Base-by-base conservation (phyloP, 2,888 invertebrate species). In the Mythimna impura region DNA sequence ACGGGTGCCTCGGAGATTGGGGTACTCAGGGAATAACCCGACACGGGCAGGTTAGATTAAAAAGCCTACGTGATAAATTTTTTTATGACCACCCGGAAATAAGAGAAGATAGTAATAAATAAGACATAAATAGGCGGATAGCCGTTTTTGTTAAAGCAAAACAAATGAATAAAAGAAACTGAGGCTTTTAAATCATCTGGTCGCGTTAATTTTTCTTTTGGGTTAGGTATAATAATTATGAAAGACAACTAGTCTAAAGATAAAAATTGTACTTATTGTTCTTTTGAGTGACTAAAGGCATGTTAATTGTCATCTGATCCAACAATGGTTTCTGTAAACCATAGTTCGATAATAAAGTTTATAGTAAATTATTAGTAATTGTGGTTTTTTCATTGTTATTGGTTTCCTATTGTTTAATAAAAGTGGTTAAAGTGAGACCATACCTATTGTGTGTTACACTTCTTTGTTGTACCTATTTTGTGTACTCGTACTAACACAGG, bases 361-460 rank as follows among this genome's bases (percentile, higher is more conserved):
- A 4, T 9, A 17, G 17, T 40, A 20, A 50, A 50, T 6, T 47
- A 58, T 58, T n/a, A n/a, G n/a, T n/a, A 50, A 58, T 52, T 67
- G 43, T 25, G 40, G 66, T 74, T 65, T 71, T 36, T 25, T 20
- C 36, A 69, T 25, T 69, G 47, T 71, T 3, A 55, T 20, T 47
- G 36, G 34, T n/a, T 43, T 60, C 2, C n/a, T 43, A 43, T 67
- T 47, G n/a, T 54, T 60, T 17, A 4, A 34, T 47, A 0, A 76
- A 47, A 47, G 34, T 54, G 25, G n/a, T 67, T 25, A 60, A 47
- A n/a, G 0, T 47, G 17, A 14, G 7, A 25, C 22, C 17, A 20
- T 36, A 17, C 17, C 1, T 10, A 30, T 66, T 67, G 34, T 67
- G 34, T 43, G 40, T 20, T 40, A 52, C 14, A n/a, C 6, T 14